phyloP scores from a whole-genome alignment of 2,113 vertebrate genomes.

The Pampusana beccarii region DNA sequence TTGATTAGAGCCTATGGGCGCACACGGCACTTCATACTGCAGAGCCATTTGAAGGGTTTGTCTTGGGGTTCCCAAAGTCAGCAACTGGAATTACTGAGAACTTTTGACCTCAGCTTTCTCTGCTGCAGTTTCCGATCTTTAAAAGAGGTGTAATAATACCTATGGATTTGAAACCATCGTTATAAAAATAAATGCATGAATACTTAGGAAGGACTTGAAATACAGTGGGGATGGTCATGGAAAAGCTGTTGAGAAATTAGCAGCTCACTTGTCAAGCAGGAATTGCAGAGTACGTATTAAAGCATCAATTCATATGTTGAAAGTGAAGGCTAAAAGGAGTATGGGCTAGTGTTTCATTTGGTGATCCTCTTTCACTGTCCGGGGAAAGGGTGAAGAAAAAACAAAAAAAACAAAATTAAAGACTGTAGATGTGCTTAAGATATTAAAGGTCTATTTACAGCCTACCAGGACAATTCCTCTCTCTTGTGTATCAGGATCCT shows the following conservation, averaged over 20 bases:
- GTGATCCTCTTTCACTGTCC: fast-evolving
- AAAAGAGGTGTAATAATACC: neutral
- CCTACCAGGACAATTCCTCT: neutral
- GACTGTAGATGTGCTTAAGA: neutral
- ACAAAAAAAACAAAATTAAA: neutral
- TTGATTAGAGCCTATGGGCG: neutral
- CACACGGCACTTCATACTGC: neutral
- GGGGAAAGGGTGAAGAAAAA: neutral
- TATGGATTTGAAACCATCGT: neutral
- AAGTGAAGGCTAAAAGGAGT: neutral
- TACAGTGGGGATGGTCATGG: neutral
- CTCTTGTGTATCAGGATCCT: fast-evolving
- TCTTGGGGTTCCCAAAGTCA: neutral
- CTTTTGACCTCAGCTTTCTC: neutral
- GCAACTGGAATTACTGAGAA: neutral
- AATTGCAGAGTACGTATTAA: neutral
- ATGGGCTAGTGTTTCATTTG: neutral
- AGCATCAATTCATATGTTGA: neutral
- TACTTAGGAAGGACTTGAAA: neutral
- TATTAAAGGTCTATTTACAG: neutral
- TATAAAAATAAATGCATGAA: neutral
- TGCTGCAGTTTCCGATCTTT: neutral
- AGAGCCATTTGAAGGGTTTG: neutral
- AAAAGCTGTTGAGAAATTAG: neutral
- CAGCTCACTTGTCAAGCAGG: neutral